Percentiles rank a stretch among this genome's conserved stretches.
phyloP scores from a whole-genome alignment of 2,113 vertebrate genomes.

The Eleginops maclovinus region DNA sequence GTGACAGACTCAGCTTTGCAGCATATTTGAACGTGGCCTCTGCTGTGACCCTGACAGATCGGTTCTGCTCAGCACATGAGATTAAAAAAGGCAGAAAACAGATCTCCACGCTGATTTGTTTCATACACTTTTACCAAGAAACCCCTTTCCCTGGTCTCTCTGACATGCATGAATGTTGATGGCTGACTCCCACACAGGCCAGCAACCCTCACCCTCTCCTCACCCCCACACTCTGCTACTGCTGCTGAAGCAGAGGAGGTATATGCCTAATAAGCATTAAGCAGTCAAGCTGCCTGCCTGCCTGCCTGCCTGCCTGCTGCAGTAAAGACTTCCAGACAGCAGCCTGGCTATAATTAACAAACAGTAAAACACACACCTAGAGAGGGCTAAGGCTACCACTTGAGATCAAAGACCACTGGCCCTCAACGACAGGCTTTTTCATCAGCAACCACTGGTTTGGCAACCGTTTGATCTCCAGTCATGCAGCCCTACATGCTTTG shows the following conservation, averaged over 20 bases:
- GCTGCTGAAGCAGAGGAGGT: slow-evolving; percentile 52
- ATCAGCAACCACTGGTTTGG: slow-evolving; percentile 57
- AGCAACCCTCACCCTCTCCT: slow-evolving; percentile 38
- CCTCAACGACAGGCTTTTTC: slow-evolving; percentile 63
- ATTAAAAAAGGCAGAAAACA: neutral
- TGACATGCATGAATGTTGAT: slow-evolving; percentile 48
- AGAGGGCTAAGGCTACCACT: slow-evolving; percentile 56
- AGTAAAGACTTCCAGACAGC: slow-evolving; percentile 78
- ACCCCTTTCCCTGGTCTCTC: slow-evolving; percentile 18
- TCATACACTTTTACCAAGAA: slow-evolving; percentile 11
- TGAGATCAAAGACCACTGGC: slow-evolving; percentile 79
- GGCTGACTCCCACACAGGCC: slow-evolving; percentile 43
- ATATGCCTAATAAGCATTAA: slow-evolving; percentile 70
- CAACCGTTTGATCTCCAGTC: slow-evolving; percentile 56
- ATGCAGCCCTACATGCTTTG: slow-evolving; percentile 17
- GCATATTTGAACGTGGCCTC: neutral
- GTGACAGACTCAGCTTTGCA: neutral
- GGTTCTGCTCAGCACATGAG: neutral
- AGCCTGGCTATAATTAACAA: slow-evolving; percentile 80
- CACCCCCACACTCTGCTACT: slow-evolving; percentile 9
- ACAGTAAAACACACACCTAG: slow-evolving; percentile 80
- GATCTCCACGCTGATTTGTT: neutral
- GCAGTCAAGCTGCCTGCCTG: slow-evolving; percentile 43
- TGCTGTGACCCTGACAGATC: neutral
- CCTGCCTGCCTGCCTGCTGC: slow-evolving; percentile 50